Percentiles rank a stretch among this genome's conserved stretches.
phyloP scores from a whole-genome alignment of 2,113 vertebrate genomes.

The Microcebus ravelobensis region DNA sequence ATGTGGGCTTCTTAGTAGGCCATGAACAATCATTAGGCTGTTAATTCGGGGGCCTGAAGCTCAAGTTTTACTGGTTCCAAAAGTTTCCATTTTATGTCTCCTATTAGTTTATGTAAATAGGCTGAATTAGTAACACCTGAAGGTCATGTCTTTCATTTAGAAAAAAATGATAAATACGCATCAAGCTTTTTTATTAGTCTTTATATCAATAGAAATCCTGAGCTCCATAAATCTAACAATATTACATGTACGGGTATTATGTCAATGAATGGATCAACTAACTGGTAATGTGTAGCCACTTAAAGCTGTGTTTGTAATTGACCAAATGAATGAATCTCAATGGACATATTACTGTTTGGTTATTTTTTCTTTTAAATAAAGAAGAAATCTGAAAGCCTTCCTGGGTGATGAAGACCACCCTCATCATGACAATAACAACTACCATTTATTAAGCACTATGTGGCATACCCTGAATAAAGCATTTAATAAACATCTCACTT shows the following conservation, averaged over 20 bases:
- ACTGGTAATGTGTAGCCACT: neutral
- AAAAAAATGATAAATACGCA: neutral
- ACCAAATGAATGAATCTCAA: neutral
- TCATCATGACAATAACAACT: neutral
- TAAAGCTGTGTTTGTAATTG: neutral
- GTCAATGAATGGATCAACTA: neutral
- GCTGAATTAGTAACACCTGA: neutral
- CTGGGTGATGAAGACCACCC: neutral
- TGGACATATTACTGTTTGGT: neutral
- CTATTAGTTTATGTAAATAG: neutral
- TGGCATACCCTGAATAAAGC: neutral
- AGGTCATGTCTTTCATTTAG: neutral
- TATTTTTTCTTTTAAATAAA: neutral
- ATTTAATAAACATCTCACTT: neutral
- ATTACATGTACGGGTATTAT: neutral
- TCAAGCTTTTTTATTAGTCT: neutral
- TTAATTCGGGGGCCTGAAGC: neutral
- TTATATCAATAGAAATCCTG: neutral
- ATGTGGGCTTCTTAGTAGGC: neutral
- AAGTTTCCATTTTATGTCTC: neutral
- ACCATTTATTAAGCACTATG: neutral
- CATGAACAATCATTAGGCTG: fast-evolving
- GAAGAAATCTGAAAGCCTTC: neutral
- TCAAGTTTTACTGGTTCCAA: neutral
- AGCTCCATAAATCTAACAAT: neutral